phyloP scores from a whole-genome alignment of 35 echinoderm and acorn worm genomes.

The Lytechinus pictus region DNA sequence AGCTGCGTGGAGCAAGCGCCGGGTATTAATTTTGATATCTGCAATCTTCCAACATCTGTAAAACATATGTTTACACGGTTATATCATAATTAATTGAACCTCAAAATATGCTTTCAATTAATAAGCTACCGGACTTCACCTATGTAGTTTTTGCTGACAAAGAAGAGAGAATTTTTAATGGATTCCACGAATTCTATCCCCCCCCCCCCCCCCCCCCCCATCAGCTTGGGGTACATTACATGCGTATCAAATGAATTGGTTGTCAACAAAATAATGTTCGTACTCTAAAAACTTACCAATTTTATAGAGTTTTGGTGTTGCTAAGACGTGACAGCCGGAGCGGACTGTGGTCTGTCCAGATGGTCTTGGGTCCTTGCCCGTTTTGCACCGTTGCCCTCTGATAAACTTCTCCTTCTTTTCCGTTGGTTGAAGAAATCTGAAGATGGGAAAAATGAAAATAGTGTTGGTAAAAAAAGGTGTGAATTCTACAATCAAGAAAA shows the following conservation, averaged over 20 bases:
- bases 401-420: constrained; percentile 13
- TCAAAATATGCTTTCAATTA: not conserved
- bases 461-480: not conserved
- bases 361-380: not conserved
- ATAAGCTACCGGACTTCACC: not conserved
- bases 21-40: not conserved
- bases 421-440: not conserved
- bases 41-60: not conserved
- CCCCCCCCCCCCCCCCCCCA: too few species aligned
- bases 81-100: not conserved
- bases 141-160: not conserved
- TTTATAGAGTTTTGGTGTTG: not conserved
- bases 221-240: not conserved
- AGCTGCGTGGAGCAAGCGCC: not conserved
- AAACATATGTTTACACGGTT: not conserved
- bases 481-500: too few species aligned
- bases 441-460: not conserved
- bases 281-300: not conserved
- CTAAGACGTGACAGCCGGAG: not conserved
- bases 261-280: not conserved
- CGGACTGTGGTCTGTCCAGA: not conserved
- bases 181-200: not conserved
- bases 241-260: not conserved
- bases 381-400: not conserved
- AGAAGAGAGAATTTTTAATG: not conserved